Conservation (phyloP, 2,797 vertebrate species). For the Hapalemur alaotrensis region DNA sequence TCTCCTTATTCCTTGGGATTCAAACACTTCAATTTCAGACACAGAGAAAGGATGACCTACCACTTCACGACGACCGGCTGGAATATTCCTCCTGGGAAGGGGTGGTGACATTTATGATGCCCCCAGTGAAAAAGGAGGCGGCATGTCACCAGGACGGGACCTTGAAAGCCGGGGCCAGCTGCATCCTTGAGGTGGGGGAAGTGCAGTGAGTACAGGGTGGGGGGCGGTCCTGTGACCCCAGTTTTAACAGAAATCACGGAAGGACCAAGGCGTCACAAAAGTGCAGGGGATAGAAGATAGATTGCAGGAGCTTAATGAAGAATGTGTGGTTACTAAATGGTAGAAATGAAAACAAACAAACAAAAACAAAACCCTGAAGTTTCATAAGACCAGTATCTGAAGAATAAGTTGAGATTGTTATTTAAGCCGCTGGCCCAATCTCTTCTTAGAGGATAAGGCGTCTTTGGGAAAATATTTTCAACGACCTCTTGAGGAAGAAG, state of each 20-base stretch:
- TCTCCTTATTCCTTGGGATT: not conserved
- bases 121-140: fast-evolving
- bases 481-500: not conserved
- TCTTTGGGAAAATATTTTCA: not conserved
- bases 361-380: not conserved
- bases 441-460: not conserved
- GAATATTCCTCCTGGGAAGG: not conserved
- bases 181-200: not conserved
- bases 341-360: not conserved
- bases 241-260: not conserved
- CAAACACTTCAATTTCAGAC: not conserved
- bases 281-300: not conserved
- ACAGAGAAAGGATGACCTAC: not conserved
- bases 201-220: not conserved
- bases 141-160: fast-evolving
- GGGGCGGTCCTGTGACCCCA: not conserved
- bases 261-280: not conserved
- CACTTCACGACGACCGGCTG: not conserved
- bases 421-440: not conserved
- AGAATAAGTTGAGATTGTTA: not conserved
- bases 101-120: too few relatives aligned
- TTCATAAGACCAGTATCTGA: not conserved
- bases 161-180: fast-evolving
- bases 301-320: not conserved
- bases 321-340: not conserved